Conservation (phyloP, 2,797 vertebrate species). For the Semotilus atromaculatus region DNA sequence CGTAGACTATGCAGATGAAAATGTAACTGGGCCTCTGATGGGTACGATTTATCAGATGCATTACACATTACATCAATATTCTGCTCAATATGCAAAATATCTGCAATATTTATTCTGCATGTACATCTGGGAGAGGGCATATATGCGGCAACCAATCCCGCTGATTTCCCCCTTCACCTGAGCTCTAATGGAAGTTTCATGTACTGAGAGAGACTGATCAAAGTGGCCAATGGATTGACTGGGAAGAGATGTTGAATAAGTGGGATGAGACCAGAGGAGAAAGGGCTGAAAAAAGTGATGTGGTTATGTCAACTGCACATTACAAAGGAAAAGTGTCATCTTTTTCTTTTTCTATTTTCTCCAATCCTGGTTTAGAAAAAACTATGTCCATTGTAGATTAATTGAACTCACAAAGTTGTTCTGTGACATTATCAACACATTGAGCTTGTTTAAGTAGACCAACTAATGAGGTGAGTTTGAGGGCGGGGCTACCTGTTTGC, state of each 20-base stretch:
- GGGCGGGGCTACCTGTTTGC: neutral
- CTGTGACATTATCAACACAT: neutral
- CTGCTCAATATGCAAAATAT: constrained; percentile 36
- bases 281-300: constrained; percentile 11
- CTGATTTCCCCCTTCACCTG: constrained; percentile 60
- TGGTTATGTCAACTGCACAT: neutral
- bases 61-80: constrained; percentile 57
- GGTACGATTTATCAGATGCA: constrained; percentile 61
- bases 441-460: neutral
- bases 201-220: constrained; percentile 73
- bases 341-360: neutral
- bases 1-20: constrained; percentile 24
- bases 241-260: constrained; percentile 15
- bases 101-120: constrained; percentile 51
- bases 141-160: constrained; percentile 34
- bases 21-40: neutral
- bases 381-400: neutral
- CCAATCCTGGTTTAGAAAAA: neutral
- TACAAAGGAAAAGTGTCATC: neutral
- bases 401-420: neutral
- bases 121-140: constrained; percentile 18
- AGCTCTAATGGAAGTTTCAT: constrained; percentile 77
- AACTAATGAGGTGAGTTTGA: neutral
- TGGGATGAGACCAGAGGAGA: constrained; percentile 6
- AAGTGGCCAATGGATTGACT: constrained; percentile 34